Evolutionary conservation across 2,113 vertebrate genomes (phyloP).

Genomic region (Podiceps cristatus): DNA sequence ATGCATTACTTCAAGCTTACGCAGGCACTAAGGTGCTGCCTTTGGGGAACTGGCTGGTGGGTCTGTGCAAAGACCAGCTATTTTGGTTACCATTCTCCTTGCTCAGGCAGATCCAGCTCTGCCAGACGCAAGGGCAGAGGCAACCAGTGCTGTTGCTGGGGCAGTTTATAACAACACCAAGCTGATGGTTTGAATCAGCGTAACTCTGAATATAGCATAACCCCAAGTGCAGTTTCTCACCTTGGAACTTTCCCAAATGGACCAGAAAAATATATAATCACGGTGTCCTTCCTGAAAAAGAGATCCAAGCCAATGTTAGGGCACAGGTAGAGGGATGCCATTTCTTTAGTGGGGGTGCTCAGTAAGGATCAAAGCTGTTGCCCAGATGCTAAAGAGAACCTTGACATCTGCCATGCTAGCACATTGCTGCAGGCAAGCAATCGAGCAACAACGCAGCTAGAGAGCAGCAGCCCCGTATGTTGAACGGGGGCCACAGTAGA

Average conservation of each 20-base stretch:
- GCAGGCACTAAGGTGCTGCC: too few relatives aligned
- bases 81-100: neutral
- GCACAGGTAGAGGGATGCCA: neutral
- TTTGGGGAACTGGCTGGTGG: neutral
- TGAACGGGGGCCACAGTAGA: neutral
- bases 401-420: neutral
- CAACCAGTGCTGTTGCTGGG: neutral
- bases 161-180: neutral
- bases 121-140: neutral
- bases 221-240: neutral
- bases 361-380: neutral
- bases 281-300: neutral
- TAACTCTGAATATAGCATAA: neutral
- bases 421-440: neutral
- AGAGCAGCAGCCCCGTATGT: fast-evolving
- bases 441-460: fast-evolving
- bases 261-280: constrained; percentile 16
- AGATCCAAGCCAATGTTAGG: neutral
- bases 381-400: neutral
- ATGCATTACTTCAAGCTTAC: neutral
- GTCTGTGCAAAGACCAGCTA: neutral
- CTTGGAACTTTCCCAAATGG: neutral
- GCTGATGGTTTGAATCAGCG: neutral
- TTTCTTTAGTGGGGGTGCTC: neutral
- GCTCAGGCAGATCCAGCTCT: neutral